A percentile compares a stretch with the other conserved stretches of the same genome.
phyloP scores from a whole-genome alignment of 2,113 vertebrate species.

The Serilophus lunatus region DNA sequence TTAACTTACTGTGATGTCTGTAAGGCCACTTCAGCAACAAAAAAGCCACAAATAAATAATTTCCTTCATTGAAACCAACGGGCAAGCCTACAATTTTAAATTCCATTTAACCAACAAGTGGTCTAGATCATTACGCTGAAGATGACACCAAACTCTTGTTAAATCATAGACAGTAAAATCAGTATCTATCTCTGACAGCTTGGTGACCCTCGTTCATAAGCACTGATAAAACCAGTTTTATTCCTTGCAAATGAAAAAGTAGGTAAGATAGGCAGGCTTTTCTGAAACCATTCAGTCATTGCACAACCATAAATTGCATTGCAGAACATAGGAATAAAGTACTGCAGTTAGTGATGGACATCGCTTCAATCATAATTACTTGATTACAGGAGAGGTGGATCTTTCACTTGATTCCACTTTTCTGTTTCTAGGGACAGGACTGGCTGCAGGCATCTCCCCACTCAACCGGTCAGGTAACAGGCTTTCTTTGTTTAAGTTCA shows the following conservation, averaged over 20 bases:
- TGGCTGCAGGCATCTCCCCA: conserved; percentile 76
- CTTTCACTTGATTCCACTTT: conserved; percentile 71
- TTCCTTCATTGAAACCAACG: background rate
- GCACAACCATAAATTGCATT: background rate
- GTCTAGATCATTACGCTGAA: background rate
- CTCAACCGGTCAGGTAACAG: conserved; percentile 83
- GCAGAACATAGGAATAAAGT: background rate
- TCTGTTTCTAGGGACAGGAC: conserved; percentile 69
- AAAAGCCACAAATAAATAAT: background rate
- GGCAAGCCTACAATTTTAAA: background rate
- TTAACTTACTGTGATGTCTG: background rate
- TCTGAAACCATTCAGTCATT: background rate
- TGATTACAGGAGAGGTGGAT: conserved; percentile 65
- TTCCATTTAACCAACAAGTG: background rate
- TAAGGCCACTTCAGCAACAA: background rate
- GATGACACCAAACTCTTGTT: background rate
- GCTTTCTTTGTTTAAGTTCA: conserved; percentile 83
- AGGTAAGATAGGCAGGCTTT: background rate
- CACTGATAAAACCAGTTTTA: background rate
- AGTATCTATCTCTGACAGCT: background rate
- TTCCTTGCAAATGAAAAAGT: background rate
- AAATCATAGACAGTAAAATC: background rate
- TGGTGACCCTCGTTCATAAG: background rate
- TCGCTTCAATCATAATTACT: conserved; percentile 60
- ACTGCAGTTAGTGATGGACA: background rate